Evolutionary conservation across 2,888 invertebrate species (phyloP).

Genomic region (Xestia sexstrigata): DNA sequence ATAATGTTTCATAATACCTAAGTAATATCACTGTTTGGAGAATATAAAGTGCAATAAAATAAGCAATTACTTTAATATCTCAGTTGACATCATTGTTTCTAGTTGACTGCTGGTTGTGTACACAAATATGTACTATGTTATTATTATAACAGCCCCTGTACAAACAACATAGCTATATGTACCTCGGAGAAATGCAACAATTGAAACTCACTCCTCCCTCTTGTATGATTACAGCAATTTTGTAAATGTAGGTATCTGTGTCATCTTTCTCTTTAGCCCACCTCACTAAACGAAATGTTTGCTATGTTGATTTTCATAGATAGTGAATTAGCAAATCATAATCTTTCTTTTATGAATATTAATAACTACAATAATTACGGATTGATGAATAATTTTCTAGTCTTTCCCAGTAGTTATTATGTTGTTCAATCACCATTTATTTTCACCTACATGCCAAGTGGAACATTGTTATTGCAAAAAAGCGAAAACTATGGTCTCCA

Average conservation of each 20-base stretch:
- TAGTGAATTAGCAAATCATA: not conserved
- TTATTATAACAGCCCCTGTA: conserved; percentile 25
- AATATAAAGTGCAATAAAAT: not conserved
- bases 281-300: conserved; percentile 14
- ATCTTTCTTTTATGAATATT: conserved; percentile 19
- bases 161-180: conserved; percentile 39
- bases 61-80: conserved; percentile 8
- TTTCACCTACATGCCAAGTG: conserved; percentile 79
- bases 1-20: not conserved
- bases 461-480: conserved; percentile 67
- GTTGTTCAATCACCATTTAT: conserved; percentile 80
- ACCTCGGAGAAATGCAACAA: conserved; percentile 27
- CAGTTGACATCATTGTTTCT: conserved; percentile 41
- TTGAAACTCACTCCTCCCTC: conserved; percentile 32
- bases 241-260: conserved; percentile 55
- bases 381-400: conserved; percentile 35
- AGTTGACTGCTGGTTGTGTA: conserved; percentile 30
- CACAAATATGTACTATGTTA: conserved; percentile 45
- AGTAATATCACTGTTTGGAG: not conserved
- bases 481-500: conserved; percentile 37
- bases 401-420: conserved; percentile 66
- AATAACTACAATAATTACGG: conserved; percentile 7
- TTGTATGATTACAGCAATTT: conserved; percentile 41
- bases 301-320: not conserved
- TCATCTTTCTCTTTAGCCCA: conserved; percentile 43